These are phyloP conservation scores for Strigamia maritima DNA, from an alignment of 2,888 invertebrate genomes.

Conservation along the genomic window DNA sequence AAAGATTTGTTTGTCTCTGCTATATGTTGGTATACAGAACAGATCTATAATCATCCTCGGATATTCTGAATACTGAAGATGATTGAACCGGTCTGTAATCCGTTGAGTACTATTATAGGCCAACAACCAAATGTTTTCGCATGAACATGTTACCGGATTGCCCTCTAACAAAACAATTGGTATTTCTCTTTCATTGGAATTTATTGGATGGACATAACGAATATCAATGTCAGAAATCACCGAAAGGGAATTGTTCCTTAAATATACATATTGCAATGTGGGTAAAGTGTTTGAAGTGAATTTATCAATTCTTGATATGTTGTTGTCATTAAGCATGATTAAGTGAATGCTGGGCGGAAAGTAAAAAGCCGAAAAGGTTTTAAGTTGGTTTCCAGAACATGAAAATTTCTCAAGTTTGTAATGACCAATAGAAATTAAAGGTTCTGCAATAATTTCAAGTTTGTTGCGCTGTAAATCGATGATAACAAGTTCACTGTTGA, in stretches of 20 bases:
- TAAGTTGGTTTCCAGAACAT: neutral
- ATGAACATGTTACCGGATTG: neutral
- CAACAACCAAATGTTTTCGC: neutral
- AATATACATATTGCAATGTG: neutral
- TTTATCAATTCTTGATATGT: neutral
- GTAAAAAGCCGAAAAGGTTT: neutral
- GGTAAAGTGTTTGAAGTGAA: neutral
- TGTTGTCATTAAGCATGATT: neutral
- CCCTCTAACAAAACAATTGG: neutral
- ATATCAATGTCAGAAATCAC: neutral
- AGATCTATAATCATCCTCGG: neutral
- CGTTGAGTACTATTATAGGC: no score
- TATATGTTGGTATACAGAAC: neutral
- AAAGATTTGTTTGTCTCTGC: neutral
- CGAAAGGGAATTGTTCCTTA: neutral
- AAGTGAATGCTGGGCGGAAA: neutral
- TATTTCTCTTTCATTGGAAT: neutral
- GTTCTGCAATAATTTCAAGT: neutral
- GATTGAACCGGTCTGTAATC: no score
- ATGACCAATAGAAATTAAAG: neutral
- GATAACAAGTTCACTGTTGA: neutral
- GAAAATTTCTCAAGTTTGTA: neutral
- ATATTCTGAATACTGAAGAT: no score
- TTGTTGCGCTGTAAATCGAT: neutral
- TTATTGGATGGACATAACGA: neutral